Conservation (phyloP, 1,140 invertebrate species). For the Drosophila guanche region DNA sequence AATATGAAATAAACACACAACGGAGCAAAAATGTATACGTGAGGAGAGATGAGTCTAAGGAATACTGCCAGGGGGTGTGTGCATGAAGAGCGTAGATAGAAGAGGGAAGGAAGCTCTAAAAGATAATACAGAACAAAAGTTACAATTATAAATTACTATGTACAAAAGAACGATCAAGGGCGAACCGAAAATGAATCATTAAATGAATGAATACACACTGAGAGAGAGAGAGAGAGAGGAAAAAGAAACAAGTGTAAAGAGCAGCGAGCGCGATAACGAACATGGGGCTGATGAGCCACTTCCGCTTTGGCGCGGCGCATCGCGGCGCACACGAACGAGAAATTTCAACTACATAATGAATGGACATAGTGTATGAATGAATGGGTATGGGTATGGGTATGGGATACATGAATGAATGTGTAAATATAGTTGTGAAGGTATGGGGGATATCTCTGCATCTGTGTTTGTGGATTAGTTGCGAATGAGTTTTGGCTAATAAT, state of each 20-base stretch:
- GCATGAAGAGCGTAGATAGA: constrained; percentile 4
- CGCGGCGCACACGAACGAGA: constrained; percentile 6
- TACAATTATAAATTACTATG: constrained; percentile 48
- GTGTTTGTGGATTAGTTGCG: constrained; percentile 57
- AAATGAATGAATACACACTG: constrained; percentile 52
- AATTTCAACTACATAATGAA: constrained; percentile 49
- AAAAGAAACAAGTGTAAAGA: constrained; percentile 13
- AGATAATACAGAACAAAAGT: constrained; percentile 29
- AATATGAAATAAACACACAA: constrained; percentile 60
- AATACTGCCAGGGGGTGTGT: constrained; percentile 7
- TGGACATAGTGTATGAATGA: constrained; percentile 14
- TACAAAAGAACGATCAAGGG: constrained; percentile 57
- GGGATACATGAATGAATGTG: constrained; percentile 19
- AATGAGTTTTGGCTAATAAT: constrained; percentile 76
- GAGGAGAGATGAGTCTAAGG: constrained; percentile 16
- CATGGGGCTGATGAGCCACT: constrained; percentile 65
- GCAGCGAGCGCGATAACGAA: constrained; percentile 49
- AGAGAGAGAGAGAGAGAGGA: constrained; percentile 36
- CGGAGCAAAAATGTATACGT: constrained; percentile 25
- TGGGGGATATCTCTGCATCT: constrained; percentile 15
- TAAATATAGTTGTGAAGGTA: constrained; percentile 4
- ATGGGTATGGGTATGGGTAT: constrained; percentile 1
- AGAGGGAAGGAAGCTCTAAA: constrained; percentile 32
- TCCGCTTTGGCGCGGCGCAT: constrained; percentile 41
- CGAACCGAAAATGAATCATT: constrained; percentile 28